Evolutionary conservation across 2,113 vertebrate species (phyloP).

Genomic region (Corythornis madagascariensis): DNA sequence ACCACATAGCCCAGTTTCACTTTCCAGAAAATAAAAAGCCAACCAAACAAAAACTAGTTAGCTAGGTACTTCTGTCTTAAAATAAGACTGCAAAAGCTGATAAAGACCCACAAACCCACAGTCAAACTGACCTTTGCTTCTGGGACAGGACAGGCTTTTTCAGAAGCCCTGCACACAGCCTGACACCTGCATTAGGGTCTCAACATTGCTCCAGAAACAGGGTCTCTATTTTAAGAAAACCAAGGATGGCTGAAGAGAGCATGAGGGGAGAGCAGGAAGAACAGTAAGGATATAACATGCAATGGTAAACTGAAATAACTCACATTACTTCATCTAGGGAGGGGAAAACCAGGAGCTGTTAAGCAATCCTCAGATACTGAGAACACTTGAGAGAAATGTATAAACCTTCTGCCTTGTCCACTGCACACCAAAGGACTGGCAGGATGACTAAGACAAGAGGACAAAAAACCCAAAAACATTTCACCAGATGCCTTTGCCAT

Average conservation of each 20-base stretch:
- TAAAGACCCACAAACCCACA: not conserved
- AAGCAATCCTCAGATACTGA: not conserved
- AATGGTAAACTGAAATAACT: not conserved
- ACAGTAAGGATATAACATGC: accelerated
- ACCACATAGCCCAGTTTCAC: not conserved
- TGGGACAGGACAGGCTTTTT: not conserved
- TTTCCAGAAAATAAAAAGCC: not conserved
- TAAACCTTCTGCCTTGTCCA: not conserved
- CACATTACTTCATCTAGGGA: not conserved
- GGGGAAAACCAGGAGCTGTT: accelerated
- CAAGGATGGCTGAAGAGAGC: not conserved
- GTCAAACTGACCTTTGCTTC: not conserved
- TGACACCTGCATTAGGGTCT: not conserved
- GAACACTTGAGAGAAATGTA: not conserved
- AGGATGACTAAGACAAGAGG: not conserved
- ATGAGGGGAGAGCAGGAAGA: not conserved
- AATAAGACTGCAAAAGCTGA: not conserved
- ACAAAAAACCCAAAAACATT: not conserved
- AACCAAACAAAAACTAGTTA: no score
- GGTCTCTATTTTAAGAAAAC: not conserved
- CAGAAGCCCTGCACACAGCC: not conserved
- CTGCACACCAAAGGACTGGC: not conserved
- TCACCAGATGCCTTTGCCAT: not conserved
- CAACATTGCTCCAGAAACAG: not conserved
- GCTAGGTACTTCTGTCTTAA: not conserved